Evolutionary conservation across 2,888 invertebrate species (phyloP).

Genomic region (Drosophila rellima): DNA sequence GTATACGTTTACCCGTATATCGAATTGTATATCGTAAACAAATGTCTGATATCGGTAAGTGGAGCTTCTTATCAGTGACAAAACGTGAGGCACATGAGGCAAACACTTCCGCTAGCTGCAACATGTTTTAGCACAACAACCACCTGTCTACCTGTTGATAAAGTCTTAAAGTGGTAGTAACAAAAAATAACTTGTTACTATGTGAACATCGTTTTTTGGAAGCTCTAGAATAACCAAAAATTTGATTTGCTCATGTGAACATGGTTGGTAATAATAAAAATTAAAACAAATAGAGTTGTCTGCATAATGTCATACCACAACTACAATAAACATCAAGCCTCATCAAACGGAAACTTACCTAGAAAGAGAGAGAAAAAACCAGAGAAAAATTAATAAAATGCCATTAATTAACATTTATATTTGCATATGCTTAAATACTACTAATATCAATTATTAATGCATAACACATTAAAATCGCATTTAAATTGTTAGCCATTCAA

Average conservation of each 20-base stretch:
- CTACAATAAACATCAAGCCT: conserved; percentile 37
- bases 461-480: conserved; percentile 22
- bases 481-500: conserved; percentile 16
- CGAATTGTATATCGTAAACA: conserved; percentile 22
- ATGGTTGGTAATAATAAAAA: no score
- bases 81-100: conserved; percentile 43
- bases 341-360: conserved; percentile 59
- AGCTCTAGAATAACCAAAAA: background rate
- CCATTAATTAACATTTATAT: background rate
- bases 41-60: conserved; percentile 33
- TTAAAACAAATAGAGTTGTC: no score
- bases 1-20: background rate
- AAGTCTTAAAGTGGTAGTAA: background rate
- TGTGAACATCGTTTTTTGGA: background rate
- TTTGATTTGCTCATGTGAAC: background rate
- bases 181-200: background rate
- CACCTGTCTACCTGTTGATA: conserved; percentile 33
- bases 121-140: conserved; percentile 15
- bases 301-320: no score
- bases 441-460: conserved; percentile 8
- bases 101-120: conserved; percentile 46
- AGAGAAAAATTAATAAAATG: conserved; percentile 21
- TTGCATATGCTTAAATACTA: background rate
- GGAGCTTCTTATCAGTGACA: conserved; percentile 28
- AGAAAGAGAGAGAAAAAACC: conserved; percentile 50